These are phyloP conservation scores for Bombus superbus DNA, from an alignment of 1,140 invertebrate species.

Conservation along the genomic window DNA sequence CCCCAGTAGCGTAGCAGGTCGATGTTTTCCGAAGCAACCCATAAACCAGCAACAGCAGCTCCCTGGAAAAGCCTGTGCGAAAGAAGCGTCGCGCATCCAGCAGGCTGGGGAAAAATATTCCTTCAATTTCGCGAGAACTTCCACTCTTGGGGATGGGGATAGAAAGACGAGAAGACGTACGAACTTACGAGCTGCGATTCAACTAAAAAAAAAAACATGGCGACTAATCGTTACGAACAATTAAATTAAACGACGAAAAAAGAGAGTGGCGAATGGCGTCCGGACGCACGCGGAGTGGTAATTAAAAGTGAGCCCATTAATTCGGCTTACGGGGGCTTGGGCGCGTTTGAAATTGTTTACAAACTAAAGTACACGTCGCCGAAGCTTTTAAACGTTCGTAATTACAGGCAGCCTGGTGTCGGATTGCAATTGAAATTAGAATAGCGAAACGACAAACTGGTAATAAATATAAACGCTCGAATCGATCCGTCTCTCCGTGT, in stretches of 20 bases:
- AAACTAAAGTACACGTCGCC: conserved; percentile 51
- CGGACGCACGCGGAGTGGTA: conserved; percentile 23
- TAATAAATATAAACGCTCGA: conserved; percentile 26
- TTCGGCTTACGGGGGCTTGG: conserved; percentile 26
- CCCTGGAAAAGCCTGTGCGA: no score
- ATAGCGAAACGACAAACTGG: conserved; percentile 30
- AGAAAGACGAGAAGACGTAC: neutral
- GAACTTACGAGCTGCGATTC: neutral
- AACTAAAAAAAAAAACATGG: neutral
- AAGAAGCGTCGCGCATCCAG: no score
- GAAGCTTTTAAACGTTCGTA: conserved; percentile 37
- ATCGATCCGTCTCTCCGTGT: neutral
- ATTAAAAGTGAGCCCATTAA: conserved; percentile 63
- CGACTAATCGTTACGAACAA: conserved; percentile 33
- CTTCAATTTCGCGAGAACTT: neutral
- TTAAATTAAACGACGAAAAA: conserved; percentile 27
- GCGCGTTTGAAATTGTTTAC: conserved; percentile 56
- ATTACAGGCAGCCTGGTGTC: conserved; percentile 34
- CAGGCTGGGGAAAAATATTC: neutral
- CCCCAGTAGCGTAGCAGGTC: neutral
- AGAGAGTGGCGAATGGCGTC: no score
- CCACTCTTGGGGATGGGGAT: neutral
- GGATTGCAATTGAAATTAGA: conserved; percentile 22
- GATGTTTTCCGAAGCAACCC: neutral
- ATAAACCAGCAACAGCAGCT: neutral